These are phyloP conservation scores for Oscheius sp. DNA, from an alignment of 1,140 invertebrate genomes.

Conservation along the genomic window DNA sequence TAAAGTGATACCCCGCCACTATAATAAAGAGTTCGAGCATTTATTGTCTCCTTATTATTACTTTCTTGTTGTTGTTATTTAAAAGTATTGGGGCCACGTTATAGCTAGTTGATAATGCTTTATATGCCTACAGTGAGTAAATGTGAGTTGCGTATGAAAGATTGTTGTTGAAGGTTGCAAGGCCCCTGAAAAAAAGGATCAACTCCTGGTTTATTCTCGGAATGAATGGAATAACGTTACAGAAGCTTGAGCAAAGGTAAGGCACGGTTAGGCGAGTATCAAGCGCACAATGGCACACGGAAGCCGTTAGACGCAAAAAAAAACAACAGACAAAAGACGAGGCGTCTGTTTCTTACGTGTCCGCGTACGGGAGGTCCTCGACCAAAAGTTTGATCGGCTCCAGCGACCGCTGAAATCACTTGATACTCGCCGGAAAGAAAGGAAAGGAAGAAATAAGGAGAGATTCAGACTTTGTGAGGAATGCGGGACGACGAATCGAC, in stretches of 20 bases:
- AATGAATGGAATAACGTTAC: not conserved
- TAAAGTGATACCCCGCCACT: too few species aligned
- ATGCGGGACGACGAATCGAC: not conserved
- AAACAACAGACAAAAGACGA: not conserved
- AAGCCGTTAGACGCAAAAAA: not conserved
- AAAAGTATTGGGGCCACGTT: too few species aligned
- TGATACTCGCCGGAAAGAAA: conserved; percentile 7
- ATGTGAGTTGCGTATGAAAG: too few species aligned
- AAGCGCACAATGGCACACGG: too few species aligned
- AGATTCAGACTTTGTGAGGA: conserved; percentile 5
- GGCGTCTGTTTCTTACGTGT: conserved; percentile 22
- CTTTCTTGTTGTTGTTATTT: not conserved
- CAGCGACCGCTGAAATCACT: conserved; percentile 28
- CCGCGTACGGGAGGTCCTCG: conserved; percentile 40
- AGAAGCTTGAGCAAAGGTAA: not conserved
- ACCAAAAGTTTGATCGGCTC: conserved; percentile 40
- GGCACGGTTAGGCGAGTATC: not conserved
- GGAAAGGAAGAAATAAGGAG: not conserved
- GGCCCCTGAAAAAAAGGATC: too few species aligned
- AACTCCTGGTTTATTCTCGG: not conserved
- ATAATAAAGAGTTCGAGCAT: too few species aligned
- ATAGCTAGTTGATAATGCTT: too few species aligned
- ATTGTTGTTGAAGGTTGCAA: too few species aligned
- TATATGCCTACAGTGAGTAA: too few species aligned
- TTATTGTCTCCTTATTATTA: not conserved